Percentiles rank a stretch among this genome's conserved stretches.
Evolutionary conservation across 2,113 vertebrate species (phyloP).

Genomic region (Cinclus cinclus): DNA sequence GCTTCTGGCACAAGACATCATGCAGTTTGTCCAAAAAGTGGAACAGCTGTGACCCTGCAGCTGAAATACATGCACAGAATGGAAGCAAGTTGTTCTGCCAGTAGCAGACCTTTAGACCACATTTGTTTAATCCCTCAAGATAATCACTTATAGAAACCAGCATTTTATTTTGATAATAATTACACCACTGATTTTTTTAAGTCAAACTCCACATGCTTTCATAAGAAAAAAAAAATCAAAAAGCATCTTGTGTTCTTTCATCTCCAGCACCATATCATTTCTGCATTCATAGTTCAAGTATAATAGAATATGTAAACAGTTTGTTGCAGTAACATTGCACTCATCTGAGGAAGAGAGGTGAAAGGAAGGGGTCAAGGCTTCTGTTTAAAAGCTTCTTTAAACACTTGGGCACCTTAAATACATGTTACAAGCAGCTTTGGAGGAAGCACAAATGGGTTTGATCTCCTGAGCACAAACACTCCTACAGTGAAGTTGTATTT

Average conservation of each 20-base stretch:
- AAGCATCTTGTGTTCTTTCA: not conserved
- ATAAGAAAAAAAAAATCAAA: not conserved
- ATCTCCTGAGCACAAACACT: not conserved
- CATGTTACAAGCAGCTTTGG: not conserved
- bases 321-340: conserved; percentile 11
- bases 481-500: not conserved
- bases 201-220: not conserved
- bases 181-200: not conserved
- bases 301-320: conserved; percentile 1
- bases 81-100: not conserved
- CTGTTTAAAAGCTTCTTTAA: not conserved
- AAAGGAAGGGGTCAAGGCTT: not conserved
- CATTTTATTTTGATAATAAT: not conserved
- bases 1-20: conserved; percentile 80
- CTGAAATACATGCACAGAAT: not conserved
- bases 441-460: not conserved
- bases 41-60: conserved; percentile 63
- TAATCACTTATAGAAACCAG: not conserved
- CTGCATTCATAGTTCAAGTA: conserved; percentile 20
- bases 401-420: not conserved
- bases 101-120: not conserved
- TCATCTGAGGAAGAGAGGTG: not conserved
- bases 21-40: conserved; percentile 80
- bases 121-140: not conserved
- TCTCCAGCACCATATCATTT: not conserved